Evolutionary conservation across 2,113 vertebrate species (phyloP).

Genomic region (Chunga burmeisteri): DNA sequence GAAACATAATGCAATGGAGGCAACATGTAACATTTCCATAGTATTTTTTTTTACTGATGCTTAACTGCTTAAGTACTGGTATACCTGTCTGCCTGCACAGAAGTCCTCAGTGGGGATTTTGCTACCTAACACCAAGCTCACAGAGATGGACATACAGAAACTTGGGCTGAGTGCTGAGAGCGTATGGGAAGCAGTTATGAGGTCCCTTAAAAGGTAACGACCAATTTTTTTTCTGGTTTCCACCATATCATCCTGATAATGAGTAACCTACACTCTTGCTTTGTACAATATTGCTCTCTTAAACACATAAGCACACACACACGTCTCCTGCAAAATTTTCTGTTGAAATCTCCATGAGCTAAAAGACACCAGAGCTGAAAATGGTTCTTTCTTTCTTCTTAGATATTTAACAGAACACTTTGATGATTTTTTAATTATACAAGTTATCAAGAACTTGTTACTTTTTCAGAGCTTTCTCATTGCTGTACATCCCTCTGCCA

Average conservation of each 20-base stretch:
- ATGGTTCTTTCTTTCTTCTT: not conserved
- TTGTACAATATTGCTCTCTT: not conserved
- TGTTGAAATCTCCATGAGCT: not conserved
- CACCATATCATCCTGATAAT: not conserved
- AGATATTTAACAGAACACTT: not conserved
- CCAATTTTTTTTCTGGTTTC: not conserved
- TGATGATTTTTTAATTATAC: not conserved
- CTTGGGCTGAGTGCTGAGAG: not conserved
- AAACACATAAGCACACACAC: not conserved
- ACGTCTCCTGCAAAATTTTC: not conserved
- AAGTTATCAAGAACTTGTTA: not conserved
- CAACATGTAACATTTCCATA: rapidly evolving
- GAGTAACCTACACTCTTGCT: not conserved
- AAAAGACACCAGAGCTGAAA: not conserved
- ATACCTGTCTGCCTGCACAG: not conserved
- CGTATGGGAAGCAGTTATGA: not conserved
- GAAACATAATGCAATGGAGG: not conserved
- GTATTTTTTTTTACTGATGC: not conserved
- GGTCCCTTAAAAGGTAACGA: not conserved
- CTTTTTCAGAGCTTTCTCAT: not conserved
- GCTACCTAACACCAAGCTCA: not conserved
- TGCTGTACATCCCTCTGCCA: not conserved
- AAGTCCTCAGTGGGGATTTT: not conserved
- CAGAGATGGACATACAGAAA: not conserved
- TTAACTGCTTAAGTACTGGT: not conserved